Evolutionary conservation across 2,888 invertebrate genomes (phyloP).

Genomic region (Notodonta ziczac): DNA sequence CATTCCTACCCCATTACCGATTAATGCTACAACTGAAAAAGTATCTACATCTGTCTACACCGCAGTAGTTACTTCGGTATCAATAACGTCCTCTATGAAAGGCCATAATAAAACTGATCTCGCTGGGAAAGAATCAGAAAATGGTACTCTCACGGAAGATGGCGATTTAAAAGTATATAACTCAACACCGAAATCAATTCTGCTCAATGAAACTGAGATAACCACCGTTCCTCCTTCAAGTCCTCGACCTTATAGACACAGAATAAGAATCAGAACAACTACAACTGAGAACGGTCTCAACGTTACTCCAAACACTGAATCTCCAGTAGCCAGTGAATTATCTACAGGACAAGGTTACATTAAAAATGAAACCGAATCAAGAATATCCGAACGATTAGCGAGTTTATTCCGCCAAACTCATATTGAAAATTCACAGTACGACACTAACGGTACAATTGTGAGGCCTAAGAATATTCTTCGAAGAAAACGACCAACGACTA

Average conservation of each 20-base stretch:
- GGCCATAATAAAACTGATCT: slow-evolving; percentile 75
- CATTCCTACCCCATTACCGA: slow-evolving; percentile 36
- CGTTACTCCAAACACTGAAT: slow-evolving; percentile 53
- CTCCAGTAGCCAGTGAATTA: slow-evolving; percentile 60
- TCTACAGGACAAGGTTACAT: slow-evolving; percentile 48
- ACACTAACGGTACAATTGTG: slow-evolving; percentile 51
- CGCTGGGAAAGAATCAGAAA: slow-evolving; percentile 50
- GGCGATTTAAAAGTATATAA: slow-evolving; percentile 42
- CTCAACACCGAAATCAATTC: slow-evolving; percentile 45
- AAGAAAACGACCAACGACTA: slow-evolving; percentile 77
- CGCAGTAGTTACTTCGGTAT: slow-evolving; percentile 81
- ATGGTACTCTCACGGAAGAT: slow-evolving; percentile 50
- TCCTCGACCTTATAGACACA: slow-evolving; percentile 58
- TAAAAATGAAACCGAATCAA: slow-evolving; percentile 52
- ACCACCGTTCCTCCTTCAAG: slow-evolving; percentile 39
- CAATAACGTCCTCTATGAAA: slow-evolving; percentile 81
- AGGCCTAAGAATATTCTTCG: slow-evolving; percentile 63
- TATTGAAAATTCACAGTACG: slow-evolving; percentile 44
- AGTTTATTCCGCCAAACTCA: slow-evolving; percentile 60
- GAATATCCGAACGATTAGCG: slow-evolving; percentile 60
- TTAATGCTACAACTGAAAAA: slow-evolving; percentile 74
- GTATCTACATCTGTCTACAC: slow-evolving; percentile 79
- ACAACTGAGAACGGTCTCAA: slow-evolving; percentile 65
- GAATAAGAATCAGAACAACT: slow-evolving; percentile 73
- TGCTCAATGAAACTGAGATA: slow-evolving; percentile 58